These are phyloP conservation scores for Candidula unifasciata DNA, from an alignment of 2,888 invertebrate species.

Conservation along the genomic window DNA sequence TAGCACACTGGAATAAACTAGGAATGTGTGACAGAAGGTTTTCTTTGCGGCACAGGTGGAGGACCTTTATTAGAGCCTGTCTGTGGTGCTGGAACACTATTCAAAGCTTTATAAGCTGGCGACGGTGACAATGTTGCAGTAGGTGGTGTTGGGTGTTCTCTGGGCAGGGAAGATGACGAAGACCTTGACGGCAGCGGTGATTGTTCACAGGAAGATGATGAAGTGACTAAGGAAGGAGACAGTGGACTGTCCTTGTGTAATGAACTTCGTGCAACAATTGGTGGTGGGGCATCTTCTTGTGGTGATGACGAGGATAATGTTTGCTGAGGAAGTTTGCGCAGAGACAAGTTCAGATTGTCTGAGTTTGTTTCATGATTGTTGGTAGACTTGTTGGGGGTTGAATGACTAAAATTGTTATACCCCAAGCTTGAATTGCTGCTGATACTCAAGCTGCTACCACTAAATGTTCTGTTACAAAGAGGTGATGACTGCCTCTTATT, in stretches of 20 bases:
- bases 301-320: not conserved
- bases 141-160: not conserved
- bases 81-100: not conserved
- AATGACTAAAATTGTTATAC: not conserved
- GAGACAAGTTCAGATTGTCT: not conserved
- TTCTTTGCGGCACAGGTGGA: constrained; percentile 36
- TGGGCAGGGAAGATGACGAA: too few species aligned
- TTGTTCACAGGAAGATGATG: not conserved
- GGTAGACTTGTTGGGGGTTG: too few species aligned
- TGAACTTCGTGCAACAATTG: not conserved
- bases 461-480: not conserved
- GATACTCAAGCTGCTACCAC: constrained; percentile 2
- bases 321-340: not conserved
- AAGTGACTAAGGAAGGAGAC: not conserved
- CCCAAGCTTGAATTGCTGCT: not conserved
- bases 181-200: not conserved
- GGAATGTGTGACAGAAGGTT: not conserved
- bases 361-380: not conserved
- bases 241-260: not conserved
- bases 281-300: not conserved
- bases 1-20: not conserved
- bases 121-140: not conserved
- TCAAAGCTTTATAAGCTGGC: too few species aligned
- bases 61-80: not conserved
- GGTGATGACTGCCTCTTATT: constrained; percentile 3